These are phyloP conservation scores for Spinus olivaceus DNA, from an alignment of 2,797 vertebrate species.

Conservation along the genomic window DNA sequence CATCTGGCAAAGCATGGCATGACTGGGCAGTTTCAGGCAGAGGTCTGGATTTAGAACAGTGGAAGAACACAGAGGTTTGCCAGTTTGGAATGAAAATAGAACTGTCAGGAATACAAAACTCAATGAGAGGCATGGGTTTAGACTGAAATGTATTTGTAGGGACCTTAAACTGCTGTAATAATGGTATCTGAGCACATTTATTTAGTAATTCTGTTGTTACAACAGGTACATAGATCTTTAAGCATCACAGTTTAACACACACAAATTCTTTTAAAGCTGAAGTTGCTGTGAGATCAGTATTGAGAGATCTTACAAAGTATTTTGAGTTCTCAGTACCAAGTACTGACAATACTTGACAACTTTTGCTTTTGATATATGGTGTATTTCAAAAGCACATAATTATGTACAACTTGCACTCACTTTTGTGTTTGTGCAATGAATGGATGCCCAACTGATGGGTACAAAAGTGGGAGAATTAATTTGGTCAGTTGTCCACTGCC, in stretches of 20 bases:
- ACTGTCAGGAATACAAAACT: neutral
- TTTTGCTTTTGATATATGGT: neutral
- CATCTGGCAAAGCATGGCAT: neutral
- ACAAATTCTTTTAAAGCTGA: neutral
- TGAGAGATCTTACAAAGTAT: neutral
- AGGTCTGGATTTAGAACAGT: neutral
- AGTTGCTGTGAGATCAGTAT: neutral
- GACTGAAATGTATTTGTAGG: neutral
- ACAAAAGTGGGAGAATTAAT: neutral
- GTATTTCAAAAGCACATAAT: neutral
- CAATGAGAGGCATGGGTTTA: neutral
- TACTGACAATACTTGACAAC: neutral
- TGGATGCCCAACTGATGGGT: neutral
- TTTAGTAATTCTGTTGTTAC: neutral
- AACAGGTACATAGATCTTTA: neutral
- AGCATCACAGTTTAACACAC: neutral
- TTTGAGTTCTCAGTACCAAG: neutral
- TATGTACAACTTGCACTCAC: neutral
- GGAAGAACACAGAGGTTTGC: neutral
- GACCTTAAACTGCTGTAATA: neutral
- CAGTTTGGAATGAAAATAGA: neutral
- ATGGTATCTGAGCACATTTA: neutral
- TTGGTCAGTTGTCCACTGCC: neutral
- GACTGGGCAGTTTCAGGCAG: neutral
- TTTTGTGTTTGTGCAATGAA: neutral